Evolutionary conservation across 2,113 vertebrate genomes (phyloP), one percentile per base, ranked within the genome.

Genomic region (Gallinago jamesoni): DNA sequence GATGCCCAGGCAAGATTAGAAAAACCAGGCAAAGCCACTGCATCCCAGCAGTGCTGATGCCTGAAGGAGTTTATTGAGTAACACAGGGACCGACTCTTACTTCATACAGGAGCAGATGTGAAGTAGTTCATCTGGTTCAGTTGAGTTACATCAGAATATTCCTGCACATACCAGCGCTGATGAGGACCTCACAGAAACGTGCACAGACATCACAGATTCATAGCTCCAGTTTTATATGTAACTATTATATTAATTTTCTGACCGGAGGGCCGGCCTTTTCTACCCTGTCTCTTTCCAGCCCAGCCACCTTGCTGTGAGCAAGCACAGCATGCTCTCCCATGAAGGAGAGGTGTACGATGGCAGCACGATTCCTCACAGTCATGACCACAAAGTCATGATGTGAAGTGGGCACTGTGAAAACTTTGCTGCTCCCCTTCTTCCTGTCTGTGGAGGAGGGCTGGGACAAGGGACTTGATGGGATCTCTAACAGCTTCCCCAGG

Each of bases 131-230:
- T 3, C n/a, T 50, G 31, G 18, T 84, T 72, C 19, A 14, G 9
- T 13, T 56, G 39, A 35, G 20, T 56, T 63, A 41, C 31, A 41
- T 24, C 59, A 73, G 27, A 74, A 22, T 75, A 52, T 47, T 57
- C 52, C 37, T 67, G 53, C 53, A 4, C 0, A 0, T 20, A 14
- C 16, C 70, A 72, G 60, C 73, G n/a, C 56, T 56, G 47, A 59
- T 56, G 24, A 78, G 70, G 35, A 55, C 30, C 16, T 59, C 59
- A 59, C 33, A 9, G 9, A 45, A 74, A 63, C 28, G 12, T 3
- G 0, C 8, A 10, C 2, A 41, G 62, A 31, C 7, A 4, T 69
- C 64, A 35, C 14, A 79, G 53, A 37, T 10, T 11, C 0, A 0
- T 18, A 45, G 25, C 28, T 52, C 33, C 64, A 9, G 21, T 68